A percentile compares a stretch with the other conserved stretches of the same genome.
These are phyloP conservation scores for Leptinotarsa juncta DNA, from an alignment of 2,888 invertebrate species.

Conservation along the genomic window DNA sequence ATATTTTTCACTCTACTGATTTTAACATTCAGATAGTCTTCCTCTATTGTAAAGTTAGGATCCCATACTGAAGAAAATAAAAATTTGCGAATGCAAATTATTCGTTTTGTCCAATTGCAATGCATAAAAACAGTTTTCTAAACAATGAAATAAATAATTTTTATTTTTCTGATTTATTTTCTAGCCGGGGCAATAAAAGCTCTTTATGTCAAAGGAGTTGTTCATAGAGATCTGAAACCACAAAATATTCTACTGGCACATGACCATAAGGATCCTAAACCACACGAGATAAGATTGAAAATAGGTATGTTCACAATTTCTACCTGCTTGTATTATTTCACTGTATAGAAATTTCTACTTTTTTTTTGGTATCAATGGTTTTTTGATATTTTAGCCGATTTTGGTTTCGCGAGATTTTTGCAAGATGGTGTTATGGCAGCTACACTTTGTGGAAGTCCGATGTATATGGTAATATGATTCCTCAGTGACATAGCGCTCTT, in stretches of 20 bases:
- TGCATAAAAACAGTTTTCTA: too few species aligned
- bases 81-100: too few species aligned
- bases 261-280: constrained; percentile 75
- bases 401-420: constrained; percentile 98
- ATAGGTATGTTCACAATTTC: constrained; percentile 74
- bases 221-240: constrained; percentile 98
- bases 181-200: constrained; percentile 97
- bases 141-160: too few species aligned
- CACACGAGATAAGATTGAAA: constrained; percentile 91
- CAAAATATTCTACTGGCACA: constrained; percentile 98
- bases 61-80: too few species aligned
- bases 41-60: too few species aligned
- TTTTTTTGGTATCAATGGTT: neutral
- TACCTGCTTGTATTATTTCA: too few species aligned
- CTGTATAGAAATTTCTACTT: neutral
- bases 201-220: constrained; percentile 96
- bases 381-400: constrained; percentile 81
- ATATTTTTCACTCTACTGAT: too few species aligned
- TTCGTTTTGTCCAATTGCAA: too few species aligned
- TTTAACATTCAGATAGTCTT: too few species aligned
- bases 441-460: constrained; percentile 98
- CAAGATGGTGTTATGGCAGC: constrained; percentile 99
- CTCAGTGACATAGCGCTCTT: neutral
- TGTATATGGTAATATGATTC: constrained; percentile 90
- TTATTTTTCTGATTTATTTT: constrained; percentile 42